Conservation (phyloP, 2,113 vertebrate genomes). For the Marmota monax region DNA sequence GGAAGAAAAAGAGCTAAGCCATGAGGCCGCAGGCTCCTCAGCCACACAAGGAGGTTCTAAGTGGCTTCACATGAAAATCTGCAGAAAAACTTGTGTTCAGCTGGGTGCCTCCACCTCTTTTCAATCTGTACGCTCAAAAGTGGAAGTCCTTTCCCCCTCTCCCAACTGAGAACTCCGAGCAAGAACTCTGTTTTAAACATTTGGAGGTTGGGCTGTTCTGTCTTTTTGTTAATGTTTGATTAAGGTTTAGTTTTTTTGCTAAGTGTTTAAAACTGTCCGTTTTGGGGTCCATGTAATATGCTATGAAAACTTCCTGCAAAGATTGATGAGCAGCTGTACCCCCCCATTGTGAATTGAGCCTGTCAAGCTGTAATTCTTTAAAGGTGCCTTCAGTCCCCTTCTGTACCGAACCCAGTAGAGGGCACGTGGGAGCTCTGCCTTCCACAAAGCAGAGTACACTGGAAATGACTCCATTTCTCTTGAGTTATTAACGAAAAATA, state of each 20-base stretch:
- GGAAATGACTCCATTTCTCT: background rate
- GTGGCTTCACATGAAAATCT: background rate
- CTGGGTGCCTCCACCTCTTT: background rate
- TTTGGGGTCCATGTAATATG: background rate
- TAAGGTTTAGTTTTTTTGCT: background rate
- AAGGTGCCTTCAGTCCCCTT: background rate
- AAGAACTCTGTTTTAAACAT: conserved; percentile 30
- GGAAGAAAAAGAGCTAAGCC: background rate
- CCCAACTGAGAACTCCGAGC: background rate
- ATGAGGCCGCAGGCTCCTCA: background rate
- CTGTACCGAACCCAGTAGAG: background rate
- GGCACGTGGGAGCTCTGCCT: background rate
- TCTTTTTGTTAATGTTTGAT: conserved; percentile 10
- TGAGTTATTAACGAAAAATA: background rate
- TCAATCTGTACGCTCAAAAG: background rate
- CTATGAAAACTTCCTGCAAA: conserved; percentile 15
- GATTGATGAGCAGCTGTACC: background rate
- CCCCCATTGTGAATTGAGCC: background rate
- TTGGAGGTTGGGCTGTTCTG: background rate
- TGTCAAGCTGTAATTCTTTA: background rate
- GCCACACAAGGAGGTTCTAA: background rate
- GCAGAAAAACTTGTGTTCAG: background rate
- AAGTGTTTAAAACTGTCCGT: conserved; percentile 6
- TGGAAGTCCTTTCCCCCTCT: background rate
- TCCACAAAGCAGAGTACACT: background rate